Conservation (phyloP, 1,140 invertebrate genomes). For the Diorhabda carinulata region DNA sequence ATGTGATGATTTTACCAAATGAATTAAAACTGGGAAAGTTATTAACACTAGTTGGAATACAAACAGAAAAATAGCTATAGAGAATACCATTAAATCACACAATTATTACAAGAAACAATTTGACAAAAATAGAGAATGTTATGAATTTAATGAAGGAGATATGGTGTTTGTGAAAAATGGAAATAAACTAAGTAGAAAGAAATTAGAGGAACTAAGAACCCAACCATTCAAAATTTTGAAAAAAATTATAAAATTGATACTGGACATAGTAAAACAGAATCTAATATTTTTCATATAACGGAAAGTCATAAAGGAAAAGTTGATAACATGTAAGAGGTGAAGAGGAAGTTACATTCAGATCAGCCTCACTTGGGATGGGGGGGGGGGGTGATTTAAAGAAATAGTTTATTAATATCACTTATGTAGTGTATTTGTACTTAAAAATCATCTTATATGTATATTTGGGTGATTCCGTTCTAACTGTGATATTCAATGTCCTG, state of each 20-base stretch:
- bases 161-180: not conserved
- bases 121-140: not conserved
- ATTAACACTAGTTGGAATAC: not conserved
- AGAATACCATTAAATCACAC: not conserved
- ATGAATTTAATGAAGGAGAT: not conserved
- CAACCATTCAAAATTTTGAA: not conserved
- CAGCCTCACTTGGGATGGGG: no score
- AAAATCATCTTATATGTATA: no score
- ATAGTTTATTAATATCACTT: no score
- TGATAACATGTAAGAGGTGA: no score
- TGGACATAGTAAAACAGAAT: not conserved
- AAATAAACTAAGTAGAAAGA: not conserved
- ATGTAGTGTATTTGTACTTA: no score
- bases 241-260: not conserved
- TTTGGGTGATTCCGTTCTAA: no score
- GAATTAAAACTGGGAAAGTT: not conserved
- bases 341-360: no score
- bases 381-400: no score
- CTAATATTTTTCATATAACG: not conserved
- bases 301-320: not conserved
- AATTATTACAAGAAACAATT: not conserved
- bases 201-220: not conserved
- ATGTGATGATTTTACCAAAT: not conserved
- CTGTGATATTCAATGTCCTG: no score
- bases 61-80: not conserved